Conservation (phyloP, 2,797 vertebrate species). For the Sebastes hubbsi region DNA sequence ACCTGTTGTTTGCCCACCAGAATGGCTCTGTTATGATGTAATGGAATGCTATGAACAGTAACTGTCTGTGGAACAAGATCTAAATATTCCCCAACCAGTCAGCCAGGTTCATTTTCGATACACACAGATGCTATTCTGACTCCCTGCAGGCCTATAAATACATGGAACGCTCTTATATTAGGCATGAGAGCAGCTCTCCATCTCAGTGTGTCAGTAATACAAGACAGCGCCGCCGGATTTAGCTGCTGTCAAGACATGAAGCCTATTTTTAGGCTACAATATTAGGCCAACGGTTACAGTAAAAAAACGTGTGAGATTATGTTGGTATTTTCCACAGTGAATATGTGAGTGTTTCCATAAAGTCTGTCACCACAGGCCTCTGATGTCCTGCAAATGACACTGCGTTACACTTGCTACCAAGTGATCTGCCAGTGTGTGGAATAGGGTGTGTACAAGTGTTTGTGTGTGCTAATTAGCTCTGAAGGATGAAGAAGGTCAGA, state of each 20-base stretch:
- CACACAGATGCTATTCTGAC: conserved; percentile 69
- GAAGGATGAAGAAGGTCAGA: conserved; percentile 29
- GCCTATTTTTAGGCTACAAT: conserved; percentile 66
- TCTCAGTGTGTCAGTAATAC: conserved; percentile 65
- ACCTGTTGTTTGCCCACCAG: conserved; percentile 56
- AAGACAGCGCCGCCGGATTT: conserved; percentile 64
- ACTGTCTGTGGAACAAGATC: conserved; percentile 49
- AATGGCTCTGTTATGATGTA: conserved; percentile 31
- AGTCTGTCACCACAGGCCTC: conserved; percentile 33
- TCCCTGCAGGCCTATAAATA: conserved; percentile 67
- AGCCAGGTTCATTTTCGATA: conserved; percentile 51
- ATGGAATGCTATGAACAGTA: conserved; percentile 55
- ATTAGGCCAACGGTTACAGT: conserved; percentile 43
- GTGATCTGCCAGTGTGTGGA: conserved; percentile 40
- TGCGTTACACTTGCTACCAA: conserved; percentile 68
- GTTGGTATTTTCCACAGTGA: conserved; percentile 76
- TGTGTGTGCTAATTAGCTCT: not conserved
- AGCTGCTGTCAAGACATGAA: conserved; percentile 63
- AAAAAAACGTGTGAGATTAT: conserved; percentile 33
- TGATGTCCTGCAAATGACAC: conserved; percentile 60
- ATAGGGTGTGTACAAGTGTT: not conserved
- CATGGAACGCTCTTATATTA: conserved; percentile 64
- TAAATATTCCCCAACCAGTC: conserved; percentile 47
- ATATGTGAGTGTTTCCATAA: conserved; percentile 51
- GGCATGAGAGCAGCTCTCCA: conserved; percentile 48